Evolutionary conservation across 2,888 invertebrate species (phyloP).

Genomic region (Teleiodes luculella): DNA sequence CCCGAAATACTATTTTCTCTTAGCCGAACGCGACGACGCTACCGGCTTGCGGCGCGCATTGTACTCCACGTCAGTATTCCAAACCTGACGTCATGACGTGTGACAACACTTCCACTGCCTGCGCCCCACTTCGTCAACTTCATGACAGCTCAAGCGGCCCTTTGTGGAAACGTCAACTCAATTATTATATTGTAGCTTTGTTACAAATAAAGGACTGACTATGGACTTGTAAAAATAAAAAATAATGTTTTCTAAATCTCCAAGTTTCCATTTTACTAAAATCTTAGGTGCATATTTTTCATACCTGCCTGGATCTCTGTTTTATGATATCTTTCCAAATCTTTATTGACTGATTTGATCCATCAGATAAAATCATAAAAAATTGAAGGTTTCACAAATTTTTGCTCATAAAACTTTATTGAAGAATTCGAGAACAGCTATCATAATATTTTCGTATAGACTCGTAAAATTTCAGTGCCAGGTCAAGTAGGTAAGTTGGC

Average conservation of each 20-base stretch:
- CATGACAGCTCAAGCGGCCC: background rate
- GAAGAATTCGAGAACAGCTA: background rate
- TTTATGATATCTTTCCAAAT: background rate
- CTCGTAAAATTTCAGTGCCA: background rate
- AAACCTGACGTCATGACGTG: slow-evolving; percentile 37
- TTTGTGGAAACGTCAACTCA: background rate
- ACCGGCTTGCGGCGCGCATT: slow-evolving; percentile 45
- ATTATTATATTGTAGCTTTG: background rate
- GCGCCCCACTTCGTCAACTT: slow-evolving; percentile 36
- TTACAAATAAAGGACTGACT: no score
- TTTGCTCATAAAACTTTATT: slow-evolving; percentile 3
- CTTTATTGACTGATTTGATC: background rate
- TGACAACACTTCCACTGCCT: slow-evolving; percentile 34
- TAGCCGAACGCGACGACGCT: slow-evolving; percentile 17
- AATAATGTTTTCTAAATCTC: no score
- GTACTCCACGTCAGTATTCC: slow-evolving; percentile 40
- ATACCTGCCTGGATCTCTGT: background rate
- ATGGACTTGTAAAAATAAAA: no score
- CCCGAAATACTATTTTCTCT: slow-evolving; percentile 44
- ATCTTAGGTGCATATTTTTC: no score
- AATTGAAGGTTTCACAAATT: background rate
- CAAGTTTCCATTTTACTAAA: no score
- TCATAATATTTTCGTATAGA: background rate
- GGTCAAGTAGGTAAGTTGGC: background rate
- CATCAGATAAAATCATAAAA: background rate